Conservation (phyloP, 2,113 vertebrate genomes). For the Tretioscincus oriximinensis region DNA sequence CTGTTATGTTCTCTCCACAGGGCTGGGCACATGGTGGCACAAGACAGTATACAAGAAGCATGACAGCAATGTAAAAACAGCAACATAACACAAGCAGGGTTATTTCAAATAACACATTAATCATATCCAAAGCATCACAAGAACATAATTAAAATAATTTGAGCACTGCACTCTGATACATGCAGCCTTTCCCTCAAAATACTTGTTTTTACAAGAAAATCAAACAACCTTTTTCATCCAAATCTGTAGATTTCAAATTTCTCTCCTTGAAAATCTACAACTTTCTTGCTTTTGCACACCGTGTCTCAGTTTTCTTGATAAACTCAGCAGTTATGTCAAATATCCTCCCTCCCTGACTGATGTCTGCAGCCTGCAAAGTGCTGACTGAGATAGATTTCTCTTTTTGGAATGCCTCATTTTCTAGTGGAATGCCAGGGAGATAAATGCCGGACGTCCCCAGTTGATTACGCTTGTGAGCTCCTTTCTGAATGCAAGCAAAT, state of each 20-base stretch:
- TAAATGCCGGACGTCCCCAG: slow-evolving; percentile 1
- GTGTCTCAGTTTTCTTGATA: slow-evolving; percentile 49
- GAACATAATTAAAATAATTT: no score
- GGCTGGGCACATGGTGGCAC: no score
- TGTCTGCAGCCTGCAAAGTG: slow-evolving; percentile 53
- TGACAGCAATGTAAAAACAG: no score
- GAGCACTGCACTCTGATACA: no score
- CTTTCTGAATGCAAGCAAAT: slow-evolving; percentile 15
- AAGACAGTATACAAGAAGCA: no score
- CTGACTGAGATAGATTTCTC: slow-evolving; percentile 51
- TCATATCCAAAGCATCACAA: no score
- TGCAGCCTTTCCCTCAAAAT: no score
- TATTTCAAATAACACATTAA: no score
- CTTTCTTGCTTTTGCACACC: slow-evolving; percentile 34
- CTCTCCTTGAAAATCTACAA: slow-evolving; percentile 37
- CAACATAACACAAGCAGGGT: no score
- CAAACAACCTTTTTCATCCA: no score
- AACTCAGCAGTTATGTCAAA: slow-evolving; percentile 53
- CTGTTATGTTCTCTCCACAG: no score
- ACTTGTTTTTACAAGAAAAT: not conserved
- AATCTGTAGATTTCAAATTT: slow-evolving; percentile 35
- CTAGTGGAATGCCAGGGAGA: not conserved
- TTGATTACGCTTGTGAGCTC: not conserved
- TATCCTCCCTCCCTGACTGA: slow-evolving; percentile 57
- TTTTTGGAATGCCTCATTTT: slow-evolving; percentile 16